Evolutionary conservation across 2,113 vertebrate species (phyloP), one percentile per base, ranked within the genome.

Genomic region (Epinephelus fuscoguttatus): DNA sequence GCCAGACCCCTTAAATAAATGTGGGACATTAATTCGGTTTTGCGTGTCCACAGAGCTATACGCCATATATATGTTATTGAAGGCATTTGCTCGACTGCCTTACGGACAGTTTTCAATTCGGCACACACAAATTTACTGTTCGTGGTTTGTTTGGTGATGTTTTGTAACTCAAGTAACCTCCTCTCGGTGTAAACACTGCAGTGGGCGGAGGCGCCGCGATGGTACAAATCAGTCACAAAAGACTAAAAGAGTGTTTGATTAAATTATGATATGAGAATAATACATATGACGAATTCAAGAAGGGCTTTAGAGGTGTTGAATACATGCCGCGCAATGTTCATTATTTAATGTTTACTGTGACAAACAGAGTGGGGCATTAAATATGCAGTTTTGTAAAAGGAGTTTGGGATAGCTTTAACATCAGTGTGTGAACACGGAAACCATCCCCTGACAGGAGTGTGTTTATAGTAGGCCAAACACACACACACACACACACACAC

Each of bases 1-100:
- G 2, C 33, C 75, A 33, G 40, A 33, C 52, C 9, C 42, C 13
- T 0, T 23, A 25, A 18, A 60, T 13, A 50, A 37, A 70, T 61
- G 5, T 11, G n/a, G 1, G 4, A 42, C n/a, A 1, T 70, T 21
- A 10, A 14, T 4, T 8, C 23, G 0, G 0, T 4, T n/a, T 1
- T 4, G 7, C 1, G 21, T 15, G 3, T 40, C 6, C 3, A 8
- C 8, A 3, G 4, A 42, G 19, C 0, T 14, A 2, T 0, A 52
- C 2, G 3, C 21, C 1, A 0, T 10, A 15, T 15, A 52, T n/a
- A 2, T 2, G 1, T 18, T 0, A 8, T 0, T 1, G 0, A 0
- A 49, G 0, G 9, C 2, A 1, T 15, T 1, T 0, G 0, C 1
- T 2, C 0, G 25, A 18, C 9, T 3, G 25, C 2, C 21, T 8